Conservation (phyloP, 2,888 invertebrate genomes). For the Latheticus oryzae region DNA sequence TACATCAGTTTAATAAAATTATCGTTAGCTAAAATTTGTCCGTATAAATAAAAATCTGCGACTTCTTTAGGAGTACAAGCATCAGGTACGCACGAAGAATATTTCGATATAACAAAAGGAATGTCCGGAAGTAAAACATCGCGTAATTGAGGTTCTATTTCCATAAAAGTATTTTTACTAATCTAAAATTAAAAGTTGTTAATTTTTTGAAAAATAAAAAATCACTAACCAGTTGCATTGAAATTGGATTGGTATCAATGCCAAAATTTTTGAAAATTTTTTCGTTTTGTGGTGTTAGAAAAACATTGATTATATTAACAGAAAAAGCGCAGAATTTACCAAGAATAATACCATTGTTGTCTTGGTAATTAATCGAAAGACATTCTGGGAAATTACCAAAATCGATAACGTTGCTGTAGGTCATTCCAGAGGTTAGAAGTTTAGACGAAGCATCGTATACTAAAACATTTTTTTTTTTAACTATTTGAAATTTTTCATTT, state of each 20-base stretch:
- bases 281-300: slow-evolving; percentile 1
- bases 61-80: slow-evolving; percentile 37
- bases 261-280: background rate
- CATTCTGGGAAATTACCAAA: slow-evolving; percentile 37
- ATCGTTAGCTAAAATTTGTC: slow-evolving; percentile 1
- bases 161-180: background rate
- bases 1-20: too few relatives aligned
- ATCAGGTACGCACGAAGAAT: slow-evolving; percentile 30
- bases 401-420: slow-evolving; percentile 27
- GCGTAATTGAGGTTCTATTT: slow-evolving; percentile 8
- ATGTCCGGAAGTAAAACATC: slow-evolving; percentile 11
- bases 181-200: slow-evolving; percentile 7
- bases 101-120: slow-evolving; percentile 23
- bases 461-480: slow-evolving; percentile 7
- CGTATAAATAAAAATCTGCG: slow-evolving; percentile 17
- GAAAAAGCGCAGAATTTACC: slow-evolving; percentile 30
- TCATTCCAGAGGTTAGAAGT: slow-evolving; percentile 24
- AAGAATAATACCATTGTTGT: slow-evolving; percentile 8
- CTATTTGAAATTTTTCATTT: background rate
- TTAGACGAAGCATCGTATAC: slow-evolving; percentile 35
- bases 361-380: slow-evolving; percentile 24
- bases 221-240: background rate
- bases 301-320: slow-evolving; percentile 16
- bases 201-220: too few relatives aligned
- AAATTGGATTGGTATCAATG: background rate